Conservation (phyloP, 2,797 vertebrate species). For the Pantherophis vulpinus region DNA sequence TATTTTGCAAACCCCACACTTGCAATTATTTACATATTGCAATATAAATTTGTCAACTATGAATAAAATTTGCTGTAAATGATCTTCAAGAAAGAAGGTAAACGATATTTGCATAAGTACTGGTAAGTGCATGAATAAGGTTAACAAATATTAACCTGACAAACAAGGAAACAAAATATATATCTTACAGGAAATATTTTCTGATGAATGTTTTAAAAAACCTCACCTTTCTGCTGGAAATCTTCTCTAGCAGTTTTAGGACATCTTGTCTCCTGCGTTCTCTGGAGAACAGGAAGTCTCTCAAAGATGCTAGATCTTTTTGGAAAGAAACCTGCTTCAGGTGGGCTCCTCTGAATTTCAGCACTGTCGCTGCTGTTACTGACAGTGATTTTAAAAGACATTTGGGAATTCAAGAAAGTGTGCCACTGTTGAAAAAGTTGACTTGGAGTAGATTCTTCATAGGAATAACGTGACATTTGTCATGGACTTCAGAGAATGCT, state of each 20-base stretch:
- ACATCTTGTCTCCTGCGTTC: slow-evolving; percentile 59
- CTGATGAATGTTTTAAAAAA: slow-evolving; percentile 7
- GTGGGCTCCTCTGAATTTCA: slow-evolving; percentile 53
- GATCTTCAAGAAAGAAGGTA: background rate
- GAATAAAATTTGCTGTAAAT: slow-evolving; percentile 19
- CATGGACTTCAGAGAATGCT: slow-evolving; percentile 46
- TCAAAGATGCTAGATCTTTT: slow-evolving; percentile 62
- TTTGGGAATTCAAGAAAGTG: slow-evolving; percentile 54
- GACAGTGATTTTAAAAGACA: slow-evolving; percentile 70
- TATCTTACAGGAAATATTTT: background rate
- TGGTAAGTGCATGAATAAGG: background rate
- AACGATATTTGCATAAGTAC: background rate
- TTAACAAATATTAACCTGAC: background rate
- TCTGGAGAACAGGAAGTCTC: slow-evolving; percentile 57
- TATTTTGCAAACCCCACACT: rapidly evolving
- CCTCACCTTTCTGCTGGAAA: slow-evolving; percentile 66
- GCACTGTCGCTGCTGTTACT: slow-evolving; percentile 36
- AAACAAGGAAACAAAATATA: background rate
- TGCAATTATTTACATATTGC: background rate
- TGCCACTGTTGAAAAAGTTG: slow-evolving; percentile 29
- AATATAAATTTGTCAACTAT: background rate
- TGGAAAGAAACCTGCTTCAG: slow-evolving; percentile 58
- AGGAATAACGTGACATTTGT: slow-evolving; percentile 41
- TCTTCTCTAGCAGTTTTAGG: slow-evolving; percentile 53
- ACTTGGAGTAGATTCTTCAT: slow-evolving; percentile 44